Evolutionary conservation across 2,113 vertebrate species (phyloP).

Genomic region (Malurus cyaneus): DNA sequence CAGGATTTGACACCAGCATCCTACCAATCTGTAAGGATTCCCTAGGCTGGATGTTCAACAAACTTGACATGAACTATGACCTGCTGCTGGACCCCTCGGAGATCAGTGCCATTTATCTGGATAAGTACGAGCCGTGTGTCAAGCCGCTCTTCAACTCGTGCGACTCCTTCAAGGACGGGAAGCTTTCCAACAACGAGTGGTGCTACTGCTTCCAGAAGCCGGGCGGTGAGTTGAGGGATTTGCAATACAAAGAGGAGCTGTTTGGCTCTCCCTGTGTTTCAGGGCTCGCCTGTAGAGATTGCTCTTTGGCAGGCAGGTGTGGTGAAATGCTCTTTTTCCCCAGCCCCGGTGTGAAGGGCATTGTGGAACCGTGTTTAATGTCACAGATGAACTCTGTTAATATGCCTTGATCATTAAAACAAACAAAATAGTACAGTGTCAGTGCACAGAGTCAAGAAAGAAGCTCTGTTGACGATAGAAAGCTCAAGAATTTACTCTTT

Average conservation of each 20-base stretch:
- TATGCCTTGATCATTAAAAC: not conserved
- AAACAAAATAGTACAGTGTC: not conserved
- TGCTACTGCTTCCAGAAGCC: conserved; percentile 90
- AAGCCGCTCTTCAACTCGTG: conserved; percentile 86
- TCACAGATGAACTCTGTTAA: not conserved
- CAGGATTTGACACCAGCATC: conserved; percentile 95
- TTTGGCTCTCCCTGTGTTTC: not conserved
- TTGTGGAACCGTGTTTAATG: not conserved
- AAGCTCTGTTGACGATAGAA: not conserved
- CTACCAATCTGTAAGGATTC: conserved; percentile 98
- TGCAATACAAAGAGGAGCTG: not conserved
- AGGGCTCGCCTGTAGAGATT: not conserved
- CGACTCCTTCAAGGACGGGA: conserved; percentile 89
- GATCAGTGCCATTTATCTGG: conserved; percentile 93
- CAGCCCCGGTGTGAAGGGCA: not conserved
- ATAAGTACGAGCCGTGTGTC: conserved; percentile 93
- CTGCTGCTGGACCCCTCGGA: conserved; percentile 93
- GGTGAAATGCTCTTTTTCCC: not conserved
- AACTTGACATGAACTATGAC: conserved; percentile 97
- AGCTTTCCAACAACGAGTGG: conserved; percentile 88
- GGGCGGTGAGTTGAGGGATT: conserved; percentile 59
- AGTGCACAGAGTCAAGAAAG: not conserved
- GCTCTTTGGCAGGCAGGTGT: not conserved
- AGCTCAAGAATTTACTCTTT: not conserved
- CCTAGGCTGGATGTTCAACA: conserved; percentile 99